A percentile compares a stretch with the other conserved stretches of the same genome.
These are phyloP conservation scores for Trissolcus brochymenae DNA, from an alignment of 2,888 invertebrate species.

Conservation along the genomic window DNA sequence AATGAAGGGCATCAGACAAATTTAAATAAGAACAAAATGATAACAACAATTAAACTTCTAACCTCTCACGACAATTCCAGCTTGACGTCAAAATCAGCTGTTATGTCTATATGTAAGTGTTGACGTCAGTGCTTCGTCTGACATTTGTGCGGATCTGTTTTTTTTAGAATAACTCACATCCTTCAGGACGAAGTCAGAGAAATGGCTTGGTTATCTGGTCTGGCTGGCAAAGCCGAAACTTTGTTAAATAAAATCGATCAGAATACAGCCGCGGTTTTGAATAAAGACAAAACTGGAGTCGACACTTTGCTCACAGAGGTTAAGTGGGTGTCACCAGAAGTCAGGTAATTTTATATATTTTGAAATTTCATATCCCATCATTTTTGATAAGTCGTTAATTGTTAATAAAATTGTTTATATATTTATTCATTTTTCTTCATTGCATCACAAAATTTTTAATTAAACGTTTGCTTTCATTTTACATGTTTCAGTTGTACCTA, in stretches of 20 bases:
- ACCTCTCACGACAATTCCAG: conserved; percentile 7
- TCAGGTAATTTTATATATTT: conserved; percentile 24
- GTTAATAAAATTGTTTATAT: neutral
- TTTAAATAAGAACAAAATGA: neutral
- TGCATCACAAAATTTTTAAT: no score
- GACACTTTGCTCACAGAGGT: conserved; percentile 66
- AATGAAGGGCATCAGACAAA: neutral
- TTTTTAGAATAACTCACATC: neutral
- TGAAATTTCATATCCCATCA: neutral
- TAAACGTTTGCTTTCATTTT: no score
- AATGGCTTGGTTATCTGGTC: conserved; percentile 85
- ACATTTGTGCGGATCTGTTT: conserved; percentile 17
- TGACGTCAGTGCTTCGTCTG: conserved; percentile 34
- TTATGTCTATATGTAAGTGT: conserved; percentile 20
- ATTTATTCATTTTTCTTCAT: neutral
- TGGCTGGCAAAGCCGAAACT: conserved; percentile 85
- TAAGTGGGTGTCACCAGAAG: conserved; percentile 65
- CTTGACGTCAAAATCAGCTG: conserved; percentile 48
- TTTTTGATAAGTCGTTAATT: neutral
- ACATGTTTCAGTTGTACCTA: no score
- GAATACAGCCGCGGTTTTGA: conserved; percentile 82
- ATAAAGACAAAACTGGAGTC: conserved; percentile 69
- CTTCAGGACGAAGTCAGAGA: neutral
- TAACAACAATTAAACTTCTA: conserved; percentile 2
- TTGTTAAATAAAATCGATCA: conserved; percentile 86